Evolutionary conservation across 1,140 invertebrate genomes (phyloP).

Genomic region (Agrypnia vestita): DNA sequence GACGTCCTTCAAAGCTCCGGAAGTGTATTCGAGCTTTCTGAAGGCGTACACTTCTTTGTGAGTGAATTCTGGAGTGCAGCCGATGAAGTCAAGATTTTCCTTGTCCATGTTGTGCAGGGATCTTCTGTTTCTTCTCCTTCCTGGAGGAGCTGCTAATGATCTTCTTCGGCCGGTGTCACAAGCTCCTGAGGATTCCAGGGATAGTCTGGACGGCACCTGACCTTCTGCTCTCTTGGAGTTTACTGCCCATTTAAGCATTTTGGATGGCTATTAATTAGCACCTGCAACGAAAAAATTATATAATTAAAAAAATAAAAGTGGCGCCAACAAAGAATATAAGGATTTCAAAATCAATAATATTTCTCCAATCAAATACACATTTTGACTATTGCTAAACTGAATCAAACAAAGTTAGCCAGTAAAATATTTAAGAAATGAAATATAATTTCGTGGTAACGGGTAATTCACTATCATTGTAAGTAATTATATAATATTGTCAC

Average conservation of each 20-base stretch:
- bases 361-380: no score
- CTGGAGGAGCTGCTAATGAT: constrained; percentile 46
- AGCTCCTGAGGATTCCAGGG: constrained; percentile 49
- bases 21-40: constrained; percentile 52
- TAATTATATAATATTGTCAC: no score
- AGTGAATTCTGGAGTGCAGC: constrained; percentile 50
- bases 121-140: constrained; percentile 40
- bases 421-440: no score
- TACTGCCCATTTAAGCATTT: constrained; percentile 59
- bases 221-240: constrained; percentile 54
- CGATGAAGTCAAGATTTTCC: constrained; percentile 49
- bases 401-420: no score
- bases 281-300: constrained; percentile 20
- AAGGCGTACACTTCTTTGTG: constrained; percentile 48
- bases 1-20: constrained; percentile 55
- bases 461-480: no score
- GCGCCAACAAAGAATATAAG: background rate
- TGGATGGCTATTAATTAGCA: constrained; percentile 14
- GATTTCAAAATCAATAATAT: background rate
- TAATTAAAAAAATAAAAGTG: background rate
- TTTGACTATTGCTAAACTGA: no score
- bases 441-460: no score
- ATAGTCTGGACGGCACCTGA: constrained; percentile 46
- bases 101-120: constrained; percentile 54
- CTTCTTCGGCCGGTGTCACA: constrained; percentile 43